Base-by-base conservation (phyloP, 2,888 invertebrate genomes). In the Thera britannica region DNA sequence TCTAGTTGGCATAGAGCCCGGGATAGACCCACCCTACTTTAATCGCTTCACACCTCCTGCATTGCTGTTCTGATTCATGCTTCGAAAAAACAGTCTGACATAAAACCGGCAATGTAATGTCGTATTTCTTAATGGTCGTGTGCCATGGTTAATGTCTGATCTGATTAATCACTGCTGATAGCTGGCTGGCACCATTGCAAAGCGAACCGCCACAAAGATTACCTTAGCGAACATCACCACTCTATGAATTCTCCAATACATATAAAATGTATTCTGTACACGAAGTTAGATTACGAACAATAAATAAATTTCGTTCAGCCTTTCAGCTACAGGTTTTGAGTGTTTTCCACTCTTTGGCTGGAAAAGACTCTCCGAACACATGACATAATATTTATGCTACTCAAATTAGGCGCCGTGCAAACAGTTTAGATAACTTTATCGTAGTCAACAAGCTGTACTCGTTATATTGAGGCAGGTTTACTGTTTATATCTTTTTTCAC, bases 1-100 rank as follows among this genome's bases (percentile, higher is more conserved):
- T 85, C 82, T 85, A 83, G 81, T 91, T 92, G 92, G 92, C 92
- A 87, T 79, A 75, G 73, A 85, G 92, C 92, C 92, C 89, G 85
- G 73, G 82, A 82, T 81, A 78, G 82, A 84, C 85, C 81, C 86
- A 85, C 86, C 86, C 85, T 77, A 81, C 80, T 78, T 79, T 82
- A 83, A 82, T 83, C 85, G 81, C 80, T 80, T 84, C 78, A 83
- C 85, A 82, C 84, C 83, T 85, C 82, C 82, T 77, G 81, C 82
- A 83, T 84, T 78, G 84, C 87, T 80, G 75, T 83, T 83, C 82
- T 85, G 83, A 84, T 84, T 87, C 87, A 87, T 83, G 78, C 77
- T 79, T 77, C 80, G 74, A 83, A 83, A 86, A 86, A 84, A 87
- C 83, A 77, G 77, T 71, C 75, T 71, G 76, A 77, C 83, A 80